Evolutionary conservation across 2,113 vertebrate genomes (phyloP).

Genomic region (Salvator merianae): DNA sequence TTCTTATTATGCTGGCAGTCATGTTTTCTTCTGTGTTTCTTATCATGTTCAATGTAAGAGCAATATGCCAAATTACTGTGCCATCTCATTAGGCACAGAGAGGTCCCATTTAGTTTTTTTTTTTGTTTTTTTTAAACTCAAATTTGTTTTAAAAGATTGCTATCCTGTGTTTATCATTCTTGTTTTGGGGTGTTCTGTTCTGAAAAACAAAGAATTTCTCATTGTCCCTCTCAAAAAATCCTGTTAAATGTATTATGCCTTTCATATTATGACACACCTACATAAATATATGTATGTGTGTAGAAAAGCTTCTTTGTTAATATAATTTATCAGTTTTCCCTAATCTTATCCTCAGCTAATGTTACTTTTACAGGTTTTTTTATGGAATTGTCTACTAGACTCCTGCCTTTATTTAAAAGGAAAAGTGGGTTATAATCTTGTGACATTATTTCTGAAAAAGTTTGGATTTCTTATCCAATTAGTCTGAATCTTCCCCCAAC

Average conservation of each 20-base stretch:
- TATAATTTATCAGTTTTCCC: not conserved
- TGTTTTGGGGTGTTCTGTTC: not conserved
- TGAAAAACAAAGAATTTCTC: not conserved
- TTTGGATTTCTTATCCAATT: not conserved
- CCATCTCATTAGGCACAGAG: no score
- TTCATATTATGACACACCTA: not conserved
- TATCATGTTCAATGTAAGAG: not conserved
- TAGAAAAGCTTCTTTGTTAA: not conserved
- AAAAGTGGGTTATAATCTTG: not conserved
- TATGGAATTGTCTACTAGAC: not conserved
- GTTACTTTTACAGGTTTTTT: not conserved
- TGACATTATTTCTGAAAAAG: not conserved
- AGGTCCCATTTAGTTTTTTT: not conserved
- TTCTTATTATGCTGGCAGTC: not conserved
- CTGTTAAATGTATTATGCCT: not conserved
- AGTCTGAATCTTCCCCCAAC: not conserved
- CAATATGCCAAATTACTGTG: no score
- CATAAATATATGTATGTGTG: no score
- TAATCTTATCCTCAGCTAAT: not conserved
- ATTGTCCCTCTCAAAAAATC: not conserved
- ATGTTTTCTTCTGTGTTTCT: not conserved
- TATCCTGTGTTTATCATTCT: not conserved
- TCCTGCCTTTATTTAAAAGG: not conserved
- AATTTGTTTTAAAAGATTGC: no score
- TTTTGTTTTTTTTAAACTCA: not conserved